Conservation (phyloP, 2,888 invertebrate genomes). For the Ormyrus pomaceus region DNA sequence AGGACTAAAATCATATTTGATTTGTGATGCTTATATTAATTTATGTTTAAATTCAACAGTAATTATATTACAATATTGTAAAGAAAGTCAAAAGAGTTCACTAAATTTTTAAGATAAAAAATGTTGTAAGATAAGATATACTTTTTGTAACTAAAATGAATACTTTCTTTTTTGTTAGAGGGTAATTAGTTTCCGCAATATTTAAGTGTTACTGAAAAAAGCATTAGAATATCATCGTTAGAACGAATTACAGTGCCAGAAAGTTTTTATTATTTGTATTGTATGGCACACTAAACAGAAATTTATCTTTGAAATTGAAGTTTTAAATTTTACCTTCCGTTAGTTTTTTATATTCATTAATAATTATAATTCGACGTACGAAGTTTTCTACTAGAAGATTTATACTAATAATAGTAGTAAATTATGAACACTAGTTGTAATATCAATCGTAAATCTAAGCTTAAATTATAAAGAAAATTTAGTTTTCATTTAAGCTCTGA, state of each 20-base stretch:
- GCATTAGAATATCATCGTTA: too few relatives aligned
- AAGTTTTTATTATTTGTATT: background rate
- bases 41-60: too few relatives aligned
- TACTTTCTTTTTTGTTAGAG: too few relatives aligned
- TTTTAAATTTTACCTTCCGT: conserved; percentile 15
- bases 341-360: background rate
- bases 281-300: conserved; percentile 12
- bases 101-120: too few relatives aligned
- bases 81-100: too few relatives aligned
- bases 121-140: too few relatives aligned
- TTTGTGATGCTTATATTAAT: background rate
- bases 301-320: background rate
- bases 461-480: conserved; percentile 2
- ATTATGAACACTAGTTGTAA: conserved; percentile 4
- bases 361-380: conserved; percentile 45
- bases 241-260: background rate
- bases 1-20: background rate
- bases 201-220: too few relatives aligned
- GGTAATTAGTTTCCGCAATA: too few relatives aligned
- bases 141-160: too few relatives aligned
- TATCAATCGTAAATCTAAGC: conserved; percentile 12
- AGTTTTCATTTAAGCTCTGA: background rate
- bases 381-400: conserved; percentile 5
- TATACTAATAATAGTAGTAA: background rate
- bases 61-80: too few relatives aligned